Base-by-base conservation (phyloP, 1,140 invertebrate genomes). In the Sinonovacula constricta region DNA sequence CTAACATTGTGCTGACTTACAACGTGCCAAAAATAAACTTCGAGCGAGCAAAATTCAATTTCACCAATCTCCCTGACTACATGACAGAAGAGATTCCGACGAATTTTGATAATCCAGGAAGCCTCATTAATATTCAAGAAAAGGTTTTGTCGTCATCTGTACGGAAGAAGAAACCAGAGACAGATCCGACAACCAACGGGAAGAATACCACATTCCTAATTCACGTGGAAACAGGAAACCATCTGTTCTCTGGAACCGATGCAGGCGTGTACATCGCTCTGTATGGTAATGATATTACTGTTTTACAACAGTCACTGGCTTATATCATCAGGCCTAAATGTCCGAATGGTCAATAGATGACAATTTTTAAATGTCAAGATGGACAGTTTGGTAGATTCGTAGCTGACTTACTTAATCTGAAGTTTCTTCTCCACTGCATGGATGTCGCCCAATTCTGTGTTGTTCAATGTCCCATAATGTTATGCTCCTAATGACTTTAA, bases 191-290 rank as follows among this genome's bases (percentile, higher is more conserved):
- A 1, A 15, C 34, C n/a, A 31, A 24, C 28, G 18, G 28, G 0
- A 77, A 69, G 33, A 53, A 28, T 22, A 77, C 75, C 14, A 77
- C 75, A 7, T 77, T 31, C 30, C 36, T 77, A n/a, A 63, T 77
- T 5, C 75, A 77, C 33, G 75, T 77, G 10, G 75, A 77, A 33
- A 77, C 75, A 1, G 75, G 75, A 3, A 60, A 77, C 36, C 75
- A 77, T 57, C 14, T 77, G 54, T 68, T 68, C 31, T 68, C 75
- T 15, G 75, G 66, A 34, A 77, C 75, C 51, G 66, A 77, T 33
- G 75, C 75, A 28, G 75, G 65, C 7, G 75, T 77, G 22, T 69
- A 68, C 30, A 77, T 77, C 28, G 57, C 75, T n/a, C 15, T 77
- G 26, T 77, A 68, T 62, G 75, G 75, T 77, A 51, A 28, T n/a